phyloP scores from a whole-genome alignment of 2,888 invertebrate genomes.

The Acleris holmiana region DNA sequence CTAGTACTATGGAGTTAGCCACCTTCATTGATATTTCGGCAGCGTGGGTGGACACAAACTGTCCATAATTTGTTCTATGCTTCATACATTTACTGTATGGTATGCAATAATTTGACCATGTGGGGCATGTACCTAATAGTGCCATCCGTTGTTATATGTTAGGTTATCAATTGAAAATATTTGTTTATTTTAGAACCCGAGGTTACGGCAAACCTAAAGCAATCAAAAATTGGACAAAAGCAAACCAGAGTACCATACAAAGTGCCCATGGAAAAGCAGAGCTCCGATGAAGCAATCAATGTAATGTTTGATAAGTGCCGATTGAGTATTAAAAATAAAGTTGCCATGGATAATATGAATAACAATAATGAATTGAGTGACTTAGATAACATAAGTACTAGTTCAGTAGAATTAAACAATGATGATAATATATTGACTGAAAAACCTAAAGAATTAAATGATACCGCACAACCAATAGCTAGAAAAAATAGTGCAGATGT shows the following conservation, averaged over 20 bases:
- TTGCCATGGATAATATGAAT: slow-evolving; percentile 40
- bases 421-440: slow-evolving; percentile 39
- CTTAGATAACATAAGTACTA: slow-evolving; percentile 41
- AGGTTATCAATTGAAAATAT: neutral
- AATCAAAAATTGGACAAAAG: slow-evolving; percentile 56
- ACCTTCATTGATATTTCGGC: too few relatives aligned
- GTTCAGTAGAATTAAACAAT: slow-evolving; percentile 23
- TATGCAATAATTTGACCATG: too few relatives aligned
- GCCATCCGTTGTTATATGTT: neutral
- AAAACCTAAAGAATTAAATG: slow-evolving; percentile 43
- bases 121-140: too few relatives aligned
- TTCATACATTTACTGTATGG: too few relatives aligned
- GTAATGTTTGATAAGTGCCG: slow-evolving; percentile 72
- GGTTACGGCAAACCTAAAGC: slow-evolving; percentile 49
- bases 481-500: slow-evolving; percentile 51
- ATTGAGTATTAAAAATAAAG: slow-evolving; percentile 64
- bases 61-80: too few relatives aligned
- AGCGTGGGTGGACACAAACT: too few relatives aligned
- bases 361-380: slow-evolving; percentile 40
- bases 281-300: slow-evolving; percentile 66
- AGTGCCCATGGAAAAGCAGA: slow-evolving; percentile 54
- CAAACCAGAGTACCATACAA: slow-evolving; percentile 52
- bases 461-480: slow-evolving; percentile 39
- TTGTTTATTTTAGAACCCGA: slow-evolving; percentile 46
- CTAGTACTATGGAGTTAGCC: too few relatives aligned